These are phyloP conservation scores for Caracal caracal DNA, from an alignment of 2,113 vertebrate genomes.

Conservation along the genomic window DNA sequence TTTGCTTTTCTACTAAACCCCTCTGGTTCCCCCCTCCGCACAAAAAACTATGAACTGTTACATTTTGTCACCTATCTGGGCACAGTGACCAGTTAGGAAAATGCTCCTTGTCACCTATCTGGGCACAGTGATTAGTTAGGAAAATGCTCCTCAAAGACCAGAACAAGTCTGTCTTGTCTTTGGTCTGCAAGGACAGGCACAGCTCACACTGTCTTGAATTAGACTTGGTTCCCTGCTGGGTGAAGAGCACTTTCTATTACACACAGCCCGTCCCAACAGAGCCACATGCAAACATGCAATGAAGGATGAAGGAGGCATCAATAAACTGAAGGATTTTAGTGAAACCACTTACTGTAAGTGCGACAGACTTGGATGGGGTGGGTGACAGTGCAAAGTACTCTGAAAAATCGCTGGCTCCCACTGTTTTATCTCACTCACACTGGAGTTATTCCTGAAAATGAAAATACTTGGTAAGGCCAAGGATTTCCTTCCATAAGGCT, in stretches of 20 bases:
- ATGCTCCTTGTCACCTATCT: background rate
- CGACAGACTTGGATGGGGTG: slow-evolving; percentile 53
- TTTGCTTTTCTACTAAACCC: background rate
- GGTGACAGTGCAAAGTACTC: slow-evolving; percentile 66
- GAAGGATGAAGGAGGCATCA: slow-evolving; percentile 67
- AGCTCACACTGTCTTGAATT: background rate
- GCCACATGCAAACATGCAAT: slow-evolving; percentile 59
- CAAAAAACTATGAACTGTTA: background rate
- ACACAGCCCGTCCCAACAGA: background rate
- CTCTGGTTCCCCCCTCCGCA: background rate
- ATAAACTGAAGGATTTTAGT: slow-evolving; percentile 70
- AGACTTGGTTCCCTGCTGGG: background rate
- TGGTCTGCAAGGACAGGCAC: background rate
- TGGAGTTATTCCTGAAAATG: slow-evolving; percentile 67
- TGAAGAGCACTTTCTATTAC: background rate
- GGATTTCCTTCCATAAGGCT: slow-evolving; percentile 64
- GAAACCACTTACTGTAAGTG: slow-evolving; percentile 78
- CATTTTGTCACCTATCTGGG: background rate
- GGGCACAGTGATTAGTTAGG: background rate
- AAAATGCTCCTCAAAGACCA: background rate
- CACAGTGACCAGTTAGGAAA: background rate
- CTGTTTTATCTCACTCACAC: slow-evolving; percentile 69
- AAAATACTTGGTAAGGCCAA: slow-evolving; percentile 76
- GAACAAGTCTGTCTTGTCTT: background rate
- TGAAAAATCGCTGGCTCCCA: slow-evolving; percentile 71